These are phyloP conservation scores for Puffinus mauretanicus DNA, from an alignment of 2,113 vertebrate genomes.

Conservation along the genomic window DNA sequence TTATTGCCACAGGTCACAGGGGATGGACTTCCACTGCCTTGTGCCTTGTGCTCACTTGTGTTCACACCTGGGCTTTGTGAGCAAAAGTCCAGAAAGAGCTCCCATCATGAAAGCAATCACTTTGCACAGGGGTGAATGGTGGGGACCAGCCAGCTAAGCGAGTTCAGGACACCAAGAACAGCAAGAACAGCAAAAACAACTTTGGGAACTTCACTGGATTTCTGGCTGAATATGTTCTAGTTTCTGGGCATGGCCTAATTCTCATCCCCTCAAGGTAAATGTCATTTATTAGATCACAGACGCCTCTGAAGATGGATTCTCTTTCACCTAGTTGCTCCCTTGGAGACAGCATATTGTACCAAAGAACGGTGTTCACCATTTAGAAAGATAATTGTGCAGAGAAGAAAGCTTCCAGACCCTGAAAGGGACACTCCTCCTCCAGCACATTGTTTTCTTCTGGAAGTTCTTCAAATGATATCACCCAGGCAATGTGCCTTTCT, in stretches of 20 bases:
- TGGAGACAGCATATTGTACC: not conserved
- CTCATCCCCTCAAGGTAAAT: not conserved
- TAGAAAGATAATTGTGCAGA: not conserved
- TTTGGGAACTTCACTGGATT: not conserved
- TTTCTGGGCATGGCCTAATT: not conserved
- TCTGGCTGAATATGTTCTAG: not conserved
- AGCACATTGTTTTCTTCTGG: constrained; percentile 1
- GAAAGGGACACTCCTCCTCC: not conserved
- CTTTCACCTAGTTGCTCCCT: not conserved
- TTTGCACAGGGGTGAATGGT: not conserved
- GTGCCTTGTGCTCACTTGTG: not conserved
- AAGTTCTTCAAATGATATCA: constrained; percentile 6
- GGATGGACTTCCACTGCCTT: not conserved
- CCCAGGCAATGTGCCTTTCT: not conserved
- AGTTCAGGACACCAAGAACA: not conserved
- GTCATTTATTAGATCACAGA: not conserved
- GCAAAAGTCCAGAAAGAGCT: not conserved
- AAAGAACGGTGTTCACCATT: not conserved
- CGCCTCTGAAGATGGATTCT: not conserved
- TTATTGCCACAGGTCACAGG: not conserved
- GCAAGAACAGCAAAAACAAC: not conserved
- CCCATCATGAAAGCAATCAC: not conserved
- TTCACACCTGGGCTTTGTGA: not conserved
- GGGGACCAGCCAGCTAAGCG: not conserved
- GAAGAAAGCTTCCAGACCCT: not conserved